Evolutionary conservation across 2,113 vertebrate species (phyloP).

Genomic region (Scatophagus argus): DNA sequence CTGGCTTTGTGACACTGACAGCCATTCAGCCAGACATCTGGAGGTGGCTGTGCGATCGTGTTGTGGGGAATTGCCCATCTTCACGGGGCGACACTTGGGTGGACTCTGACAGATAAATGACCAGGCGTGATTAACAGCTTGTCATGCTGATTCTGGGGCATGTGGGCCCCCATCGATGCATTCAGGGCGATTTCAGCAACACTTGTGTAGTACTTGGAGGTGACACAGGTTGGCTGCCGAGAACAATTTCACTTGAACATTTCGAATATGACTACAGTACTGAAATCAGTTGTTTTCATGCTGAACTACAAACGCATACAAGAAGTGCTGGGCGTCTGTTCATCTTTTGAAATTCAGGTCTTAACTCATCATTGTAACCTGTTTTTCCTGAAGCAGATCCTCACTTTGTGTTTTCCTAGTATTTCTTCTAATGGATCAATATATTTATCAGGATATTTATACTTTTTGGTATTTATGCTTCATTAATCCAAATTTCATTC

Average conservation of each 20-base stretch:
- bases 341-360: neutral
- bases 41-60: slow-evolving; percentile 23
- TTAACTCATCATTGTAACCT: neutral
- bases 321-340: neutral
- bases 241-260: slow-evolving; percentile 12
- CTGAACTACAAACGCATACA: neutral
- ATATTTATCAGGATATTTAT: neutral
- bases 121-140: slow-evolving; percentile 54
- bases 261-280: neutral
- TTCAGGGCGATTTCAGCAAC: neutral
- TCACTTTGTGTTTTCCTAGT: neutral
- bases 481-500: slow-evolving; percentile 40
- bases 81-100: slow-evolving; percentile 24
- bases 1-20: slow-evolving; percentile 9
- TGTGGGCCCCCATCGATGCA: neutral
- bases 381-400: neutral
- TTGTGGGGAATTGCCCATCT: slow-evolving; percentile 30
- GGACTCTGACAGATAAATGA: slow-evolving; percentile 50
- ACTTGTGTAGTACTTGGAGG: neutral
- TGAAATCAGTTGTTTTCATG: neutral
- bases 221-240: slow-evolving; percentile 25
- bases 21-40: slow-evolving; percentile 38
- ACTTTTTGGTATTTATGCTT: neutral
- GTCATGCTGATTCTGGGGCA: slow-evolving; percentile 57
- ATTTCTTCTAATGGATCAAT: slow-evolving; percentile 20